phyloP scores from a whole-genome alignment of 35 echinoderm and acorn worm genomes.

The Holothuria glaberrima region DNA sequence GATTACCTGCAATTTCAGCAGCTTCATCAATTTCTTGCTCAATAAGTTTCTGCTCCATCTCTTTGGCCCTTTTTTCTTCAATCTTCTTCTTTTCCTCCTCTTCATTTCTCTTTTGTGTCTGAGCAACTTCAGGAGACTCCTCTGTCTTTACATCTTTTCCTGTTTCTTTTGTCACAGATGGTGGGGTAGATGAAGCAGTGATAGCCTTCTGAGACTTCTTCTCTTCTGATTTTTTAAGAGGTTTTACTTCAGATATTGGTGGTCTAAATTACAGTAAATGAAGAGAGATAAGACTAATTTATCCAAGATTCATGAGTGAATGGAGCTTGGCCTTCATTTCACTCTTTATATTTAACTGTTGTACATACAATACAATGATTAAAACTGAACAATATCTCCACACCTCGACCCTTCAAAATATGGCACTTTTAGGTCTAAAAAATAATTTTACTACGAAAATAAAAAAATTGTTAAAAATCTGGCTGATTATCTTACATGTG shows the following conservation, averaged over 20 bases:
- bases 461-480: background rate
- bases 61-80: constrained; percentile 80
- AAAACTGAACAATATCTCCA: background rate
- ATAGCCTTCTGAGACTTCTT: background rate
- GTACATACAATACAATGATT: background rate
- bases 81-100: constrained; percentile 76
- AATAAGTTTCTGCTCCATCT: constrained; percentile 79
- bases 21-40: constrained; percentile 92
- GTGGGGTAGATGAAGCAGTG: background rate
- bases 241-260: background rate
- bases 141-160: constrained; percentile 12
- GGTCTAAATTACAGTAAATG: background rate
- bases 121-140: constrained; percentile 20
- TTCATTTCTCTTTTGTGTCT: constrained; percentile 38
- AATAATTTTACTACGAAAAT: too few relatives aligned
- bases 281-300: too few relatives aligned
- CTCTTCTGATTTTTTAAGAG: background rate
- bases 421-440: too few relatives aligned
- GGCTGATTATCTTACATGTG: background rate
- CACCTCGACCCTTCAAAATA: too few relatives aligned
- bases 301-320: background rate
- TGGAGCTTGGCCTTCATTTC: too few relatives aligned
- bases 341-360: too few relatives aligned
- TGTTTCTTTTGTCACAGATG: background rate
- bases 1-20: constrained; percentile 85